Conservation (phyloP, 2,888 invertebrate genomes). For the Parthenolecanium corni region DNA sequence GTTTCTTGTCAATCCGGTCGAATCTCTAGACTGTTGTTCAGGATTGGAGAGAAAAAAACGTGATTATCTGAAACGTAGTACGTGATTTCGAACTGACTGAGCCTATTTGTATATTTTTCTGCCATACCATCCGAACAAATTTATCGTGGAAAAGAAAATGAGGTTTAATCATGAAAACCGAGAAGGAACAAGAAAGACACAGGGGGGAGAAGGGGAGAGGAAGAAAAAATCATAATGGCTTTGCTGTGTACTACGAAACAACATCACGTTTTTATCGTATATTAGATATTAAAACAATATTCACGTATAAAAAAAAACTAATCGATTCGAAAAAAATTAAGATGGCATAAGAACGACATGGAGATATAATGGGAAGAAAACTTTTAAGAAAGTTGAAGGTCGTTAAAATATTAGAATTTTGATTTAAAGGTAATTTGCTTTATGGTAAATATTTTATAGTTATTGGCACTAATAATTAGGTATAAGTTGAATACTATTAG, state of each 20-base stretch:
- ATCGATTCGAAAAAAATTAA: conserved; percentile 4
- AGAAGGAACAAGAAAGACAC: background rate
- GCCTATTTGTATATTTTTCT: background rate
- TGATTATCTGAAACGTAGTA: conserved; percentile 18
- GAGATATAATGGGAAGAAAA: no score
- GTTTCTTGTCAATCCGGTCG: conserved; percentile 26
- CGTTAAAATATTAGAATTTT: no score
- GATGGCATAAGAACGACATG: background rate
- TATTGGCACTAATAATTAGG: no score
- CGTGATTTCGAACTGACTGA: conserved; percentile 10
- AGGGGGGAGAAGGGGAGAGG: background rate
- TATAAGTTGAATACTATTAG: no score
- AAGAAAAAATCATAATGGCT: conserved; percentile 10
- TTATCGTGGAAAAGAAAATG: conserved; percentile 17
- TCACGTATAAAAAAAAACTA: conserved; percentile 4
- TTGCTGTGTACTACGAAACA: conserved; percentile 2
- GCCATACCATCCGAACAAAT: conserved; percentile 13
- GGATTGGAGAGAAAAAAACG: background rate
- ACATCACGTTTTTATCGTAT: conserved; percentile 23
- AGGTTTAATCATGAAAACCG: conserved; percentile 9
- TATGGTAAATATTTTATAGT: no score
- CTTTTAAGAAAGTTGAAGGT: no score
- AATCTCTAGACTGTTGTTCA: conserved; percentile 14
- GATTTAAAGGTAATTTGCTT: no score
- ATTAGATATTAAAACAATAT: conserved; percentile 21